Base-by-base conservation (phyloP, 2,888 invertebrate species). In the Sinotaia quadrata region DNA sequence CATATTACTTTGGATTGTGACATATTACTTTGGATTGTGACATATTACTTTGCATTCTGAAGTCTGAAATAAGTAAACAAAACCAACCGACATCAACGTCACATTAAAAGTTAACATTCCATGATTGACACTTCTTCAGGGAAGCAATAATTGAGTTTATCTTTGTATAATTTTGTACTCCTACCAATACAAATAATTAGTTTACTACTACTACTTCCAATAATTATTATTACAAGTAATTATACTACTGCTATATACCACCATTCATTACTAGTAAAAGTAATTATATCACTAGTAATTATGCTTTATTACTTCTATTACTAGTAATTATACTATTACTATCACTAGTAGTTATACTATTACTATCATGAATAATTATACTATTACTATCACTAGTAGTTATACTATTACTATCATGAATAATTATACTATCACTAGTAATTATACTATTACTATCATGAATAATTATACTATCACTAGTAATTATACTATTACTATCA, bases 231-330 rank as follows among this genome's bases (percentile, higher is more conserved):
- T 58, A 49, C 34, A 21, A 58, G 29, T 58, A 44, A 31, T 31
- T 51, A 33, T 51, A 49, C 49, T 51, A 62, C 49, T 51, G 34
- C 31, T 62, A 62, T 44, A 33, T n/a, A n/a, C n/a, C n/a, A n/a
- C n/a, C n/a, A n/a, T 51, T 44, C 36, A 49, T 44, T 33, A 51
- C 49, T 62, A 62, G 33, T 51, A 62, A 33, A 51, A 62, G 33
- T 62, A 62, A 33, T 62, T 34, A 33, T 62, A 51, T 34, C 51
- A 33, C 49, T 49, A 33, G 33, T 51, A 24, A 33, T 31, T 15
- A 33, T 51, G 21, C 49, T 51, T 34, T 62, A 24, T 44, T 62
- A 34, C 49, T 49, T 24, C 49, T 51, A 34, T 33, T 58, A 34
- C 37, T 62, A 24, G 33, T 34, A 34, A 24, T 62, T 15, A 33